Evolutionary conservation across 2,113 vertebrate species (phyloP).

Genomic region (Serilophus lunatus): DNA sequence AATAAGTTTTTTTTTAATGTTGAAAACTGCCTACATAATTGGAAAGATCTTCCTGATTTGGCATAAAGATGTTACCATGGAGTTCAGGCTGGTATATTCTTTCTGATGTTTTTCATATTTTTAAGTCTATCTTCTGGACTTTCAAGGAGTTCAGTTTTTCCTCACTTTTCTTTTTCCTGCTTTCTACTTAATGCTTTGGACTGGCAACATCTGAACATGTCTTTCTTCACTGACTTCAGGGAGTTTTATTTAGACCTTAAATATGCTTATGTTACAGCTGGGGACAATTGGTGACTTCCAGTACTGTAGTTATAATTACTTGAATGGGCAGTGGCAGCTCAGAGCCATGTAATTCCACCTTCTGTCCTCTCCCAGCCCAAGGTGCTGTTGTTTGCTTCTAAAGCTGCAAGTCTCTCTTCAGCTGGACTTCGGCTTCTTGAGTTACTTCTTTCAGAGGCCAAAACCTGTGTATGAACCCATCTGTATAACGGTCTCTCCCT

Average conservation of each 20-base stretch:
- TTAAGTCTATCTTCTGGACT: background rate
- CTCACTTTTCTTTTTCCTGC: background rate
- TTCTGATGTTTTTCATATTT: background rate
- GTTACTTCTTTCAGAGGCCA: background rate
- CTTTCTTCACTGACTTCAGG: background rate
- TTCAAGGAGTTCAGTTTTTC: background rate
- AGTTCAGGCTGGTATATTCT: background rate
- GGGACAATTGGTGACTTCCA: background rate
- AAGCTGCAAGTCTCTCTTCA: background rate
- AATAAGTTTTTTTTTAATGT: background rate
- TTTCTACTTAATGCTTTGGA: background rate
- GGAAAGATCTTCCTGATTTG: background rate
- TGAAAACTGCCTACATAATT: background rate
- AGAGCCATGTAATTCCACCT: accelerated
- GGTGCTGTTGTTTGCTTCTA: background rate
- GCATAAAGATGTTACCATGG: background rate
- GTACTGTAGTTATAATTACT: background rate
- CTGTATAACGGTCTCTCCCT: background rate
- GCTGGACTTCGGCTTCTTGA: background rate
- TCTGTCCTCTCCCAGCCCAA: background rate
- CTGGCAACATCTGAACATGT: background rate
- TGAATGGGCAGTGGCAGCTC: background rate
- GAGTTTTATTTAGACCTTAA: background rate
- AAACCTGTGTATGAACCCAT: background rate
- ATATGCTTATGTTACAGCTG: background rate